Base-by-base conservation (phyloP, 92 coral and sea anemone genomes). In the Porites divaricata region DNA sequence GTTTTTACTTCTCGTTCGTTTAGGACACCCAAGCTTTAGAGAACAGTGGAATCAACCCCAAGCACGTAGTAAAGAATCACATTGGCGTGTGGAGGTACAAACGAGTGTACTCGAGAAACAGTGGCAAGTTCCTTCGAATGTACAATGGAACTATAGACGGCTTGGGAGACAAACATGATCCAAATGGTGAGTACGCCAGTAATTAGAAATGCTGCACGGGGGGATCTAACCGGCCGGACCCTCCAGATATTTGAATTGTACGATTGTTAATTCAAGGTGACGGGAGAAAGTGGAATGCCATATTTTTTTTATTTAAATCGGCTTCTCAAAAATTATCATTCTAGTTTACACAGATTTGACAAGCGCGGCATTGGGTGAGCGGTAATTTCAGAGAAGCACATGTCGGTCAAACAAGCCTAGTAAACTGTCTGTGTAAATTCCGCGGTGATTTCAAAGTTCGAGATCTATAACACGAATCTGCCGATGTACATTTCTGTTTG, bases 41-140 rank as follows among this genome's bases (percentile, higher is more conserved):
- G 61, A 83, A 70, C 63, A 84, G 83, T 41, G 91, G 94, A n/a
- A 79, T 90, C 19, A 83, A 90, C 76, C 84, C 90, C 45, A 63
- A 41, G 10, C 83, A 68, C 62, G 64, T 90, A 17, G 63, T 35
- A 2, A 61, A 82, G 26, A 68, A 52, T 28, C 14, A 28, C 10
- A 85, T 86, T 24, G 56, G 88, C 35, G 56, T 69, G 8, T 73
- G 26, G 8, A 79, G 72, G 74, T 78, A 66, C 51, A 74, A 78
- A 48, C 58, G 70, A 14, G 72, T 94, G 70, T 94, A 94, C 89
- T 94, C 98, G 0, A 89, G 63, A 35, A 94, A 91, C 75, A 91
- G 91, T 58, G 83, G 77, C 20, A 89, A 63, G 74, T 90, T 69
- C 59, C 86, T 94, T n/a, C 89, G 98, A 76, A 79, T 94, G 15